Conservation (phyloP, 2,797 vertebrate genomes). For the Lycodopsis pacificus region DNA sequence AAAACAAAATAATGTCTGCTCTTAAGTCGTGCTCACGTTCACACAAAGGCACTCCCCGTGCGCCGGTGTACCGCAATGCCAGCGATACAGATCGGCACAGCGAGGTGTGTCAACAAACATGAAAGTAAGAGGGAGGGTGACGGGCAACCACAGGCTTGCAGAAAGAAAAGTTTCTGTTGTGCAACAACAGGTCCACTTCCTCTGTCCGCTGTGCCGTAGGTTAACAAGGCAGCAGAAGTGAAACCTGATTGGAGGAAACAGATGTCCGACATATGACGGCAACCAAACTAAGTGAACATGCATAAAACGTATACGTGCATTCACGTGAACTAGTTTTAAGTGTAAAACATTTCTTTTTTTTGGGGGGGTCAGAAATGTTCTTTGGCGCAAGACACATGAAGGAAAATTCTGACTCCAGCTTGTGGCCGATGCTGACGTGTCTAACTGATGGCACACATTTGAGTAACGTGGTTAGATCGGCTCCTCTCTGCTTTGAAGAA, state of each 20-base stretch:
- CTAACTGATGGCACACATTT: slow-evolving; percentile 2
- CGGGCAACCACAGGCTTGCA: slow-evolving; percentile 24
- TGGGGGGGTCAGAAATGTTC: background rate
- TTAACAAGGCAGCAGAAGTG: slow-evolving; percentile 69
- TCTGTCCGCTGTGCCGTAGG: slow-evolving; percentile 34
- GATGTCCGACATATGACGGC: slow-evolving; percentile 40
- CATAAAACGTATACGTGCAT: too few species aligned
- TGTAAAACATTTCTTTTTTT: background rate
- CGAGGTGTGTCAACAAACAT: slow-evolving; percentile 41
- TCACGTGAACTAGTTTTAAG: background rate
- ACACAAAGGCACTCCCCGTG: background rate
- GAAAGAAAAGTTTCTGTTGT: slow-evolving; percentile 47
- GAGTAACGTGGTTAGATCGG: slow-evolving; percentile 1
- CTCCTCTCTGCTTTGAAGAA: background rate
- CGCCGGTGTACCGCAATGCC: slow-evolving; percentile 32
- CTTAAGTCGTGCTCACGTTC: background rate
- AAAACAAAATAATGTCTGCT: background rate
- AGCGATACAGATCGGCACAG: slow-evolving; percentile 8
- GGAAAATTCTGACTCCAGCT: background rate
- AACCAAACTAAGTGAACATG: background rate
- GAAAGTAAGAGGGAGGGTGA: slow-evolving; percentile 41
- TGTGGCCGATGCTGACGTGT: background rate
- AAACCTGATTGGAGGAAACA: slow-evolving; percentile 74
- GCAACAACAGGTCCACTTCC: slow-evolving; percentile 67
- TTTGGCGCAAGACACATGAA: fast-evolving